Base-by-base conservation (phyloP, 2,888 invertebrate species). In the Pyrocoelia pectoralis region DNA sequence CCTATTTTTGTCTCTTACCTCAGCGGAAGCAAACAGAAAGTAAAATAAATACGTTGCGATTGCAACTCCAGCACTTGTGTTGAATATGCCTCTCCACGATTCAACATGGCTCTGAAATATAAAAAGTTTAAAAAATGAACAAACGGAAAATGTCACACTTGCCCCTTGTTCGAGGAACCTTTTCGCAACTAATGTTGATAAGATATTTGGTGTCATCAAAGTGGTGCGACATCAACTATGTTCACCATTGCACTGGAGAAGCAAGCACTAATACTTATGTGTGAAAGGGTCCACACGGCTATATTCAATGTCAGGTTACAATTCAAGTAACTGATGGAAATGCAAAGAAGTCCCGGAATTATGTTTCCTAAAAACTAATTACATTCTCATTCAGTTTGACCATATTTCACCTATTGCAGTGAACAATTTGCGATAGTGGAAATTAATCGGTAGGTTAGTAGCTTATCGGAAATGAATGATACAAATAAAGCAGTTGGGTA, bases 371-470 rank as follows among this genome's bases (percentile, higher is more conserved):
- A 33, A 33, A 33, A 2, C 9, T n/a, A n/a, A 4, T 33, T n/a
- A n/a, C 10, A 33, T n/a, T n/a, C n/a, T n/a, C n/a, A 2, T 8
- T 33, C 10, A 33, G 33, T 33, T 10, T 33, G 8, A n/a, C 8
- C 8, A 4, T n/a, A 2, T 6, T n/a, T 33, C n/a, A 33, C 33
- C 33, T n/a, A 33, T 33, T n/a, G 10, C 33, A 6, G 33, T 33
- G 33, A 33, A 33, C n/a, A 33, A n/a, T 33, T 33, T 33, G n/a
- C 33, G 33, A n/a, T n/a, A 33, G 33, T 33, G n/a, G 33, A n/a
- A n/a, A 33, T 6, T 33, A 33, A n/a, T 33, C n/a, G 9, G 8
- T 33, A 8, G 8, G 33, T 33, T n/a, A 3, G 2, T 6, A 33
- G 8, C n/a, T 33, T 33, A n/a, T 33, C 33, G 2, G 33, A 33